A percentile compares a stretch with the other conserved stretches of the same genome.
Conservation (phyloP, 2,113 vertebrate genomes). For the Brachypodius melanocephalos region DNA sequence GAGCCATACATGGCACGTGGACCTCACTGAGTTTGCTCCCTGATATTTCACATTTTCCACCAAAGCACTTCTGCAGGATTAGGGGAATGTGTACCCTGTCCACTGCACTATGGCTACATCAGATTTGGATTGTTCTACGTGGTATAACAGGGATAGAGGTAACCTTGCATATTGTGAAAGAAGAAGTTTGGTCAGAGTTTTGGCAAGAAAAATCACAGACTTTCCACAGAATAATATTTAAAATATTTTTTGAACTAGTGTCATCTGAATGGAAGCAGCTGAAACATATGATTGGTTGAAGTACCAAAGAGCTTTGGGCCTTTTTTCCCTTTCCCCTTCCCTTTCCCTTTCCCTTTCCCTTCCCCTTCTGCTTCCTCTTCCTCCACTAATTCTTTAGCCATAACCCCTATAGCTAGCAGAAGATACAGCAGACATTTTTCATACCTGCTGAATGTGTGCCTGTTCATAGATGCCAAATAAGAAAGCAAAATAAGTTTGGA, state of each 20-base stretch:
- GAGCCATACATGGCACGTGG: neutral
- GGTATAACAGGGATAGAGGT: neutral
- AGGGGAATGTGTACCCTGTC: accelerated
- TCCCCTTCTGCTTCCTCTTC: too few relatives aligned
- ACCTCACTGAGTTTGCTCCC: neutral
- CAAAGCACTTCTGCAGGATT: neutral
- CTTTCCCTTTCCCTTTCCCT: neutral
- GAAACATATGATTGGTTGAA: neutral
- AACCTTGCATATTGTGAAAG: neutral
- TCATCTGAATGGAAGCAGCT: neutral
- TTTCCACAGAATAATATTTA: neutral
- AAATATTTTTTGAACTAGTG: neutral
- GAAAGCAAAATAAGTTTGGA: neutral
- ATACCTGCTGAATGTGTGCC: neutral
- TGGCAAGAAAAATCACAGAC: neutral
- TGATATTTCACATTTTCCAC: neutral
- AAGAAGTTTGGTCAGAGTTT: neutral
- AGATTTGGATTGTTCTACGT: neutral
- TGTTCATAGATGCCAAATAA: neutral
- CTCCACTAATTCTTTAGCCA: neutral
- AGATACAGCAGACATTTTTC: neutral
- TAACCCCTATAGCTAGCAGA: neutral
- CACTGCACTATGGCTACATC: neutral
- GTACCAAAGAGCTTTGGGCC: neutral
- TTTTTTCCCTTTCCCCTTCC: neutral